These are phyloP conservation scores for Leucophora obtusa DNA, from an alignment of 2,888 invertebrate genomes.

Conservation along the genomic window DNA sequence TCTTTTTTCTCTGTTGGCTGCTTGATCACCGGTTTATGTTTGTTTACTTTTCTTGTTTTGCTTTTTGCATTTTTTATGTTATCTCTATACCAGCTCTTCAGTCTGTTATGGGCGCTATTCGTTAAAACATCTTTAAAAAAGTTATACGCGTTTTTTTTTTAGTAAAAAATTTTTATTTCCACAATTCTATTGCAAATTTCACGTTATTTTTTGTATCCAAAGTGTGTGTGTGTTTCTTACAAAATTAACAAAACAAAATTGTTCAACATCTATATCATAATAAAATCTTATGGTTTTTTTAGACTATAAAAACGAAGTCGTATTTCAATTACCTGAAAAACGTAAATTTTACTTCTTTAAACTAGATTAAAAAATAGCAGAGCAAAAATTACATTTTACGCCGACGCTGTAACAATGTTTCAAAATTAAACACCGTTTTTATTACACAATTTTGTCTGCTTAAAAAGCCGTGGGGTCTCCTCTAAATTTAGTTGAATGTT, in stretches of 20 bases:
- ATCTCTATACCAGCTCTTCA: constrained; percentile 56
- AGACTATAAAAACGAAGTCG: constrained; percentile 37
- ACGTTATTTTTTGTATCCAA: constrained; percentile 34
- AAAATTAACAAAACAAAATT: not conserved
- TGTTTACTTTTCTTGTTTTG: constrained; percentile 36
- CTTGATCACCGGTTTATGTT: constrained; percentile 56
- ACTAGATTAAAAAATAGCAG: not conserved
- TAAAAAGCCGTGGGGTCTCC: constrained; percentile 38
- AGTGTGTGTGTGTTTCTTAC: not conserved
- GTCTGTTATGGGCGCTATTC: constrained; percentile 64
- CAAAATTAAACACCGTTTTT: constrained; percentile 33
- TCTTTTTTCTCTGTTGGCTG: not conserved
- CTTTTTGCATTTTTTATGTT: constrained; percentile 53
- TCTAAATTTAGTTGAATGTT: not conserved
- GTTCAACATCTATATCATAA: not conserved
- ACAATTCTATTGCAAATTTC: constrained; percentile 17
- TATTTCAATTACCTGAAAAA: constrained; percentile 25
- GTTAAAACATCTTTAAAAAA: constrained; percentile 55
- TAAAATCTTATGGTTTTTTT: constrained; percentile 29
- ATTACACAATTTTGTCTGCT: constrained; percentile 9
- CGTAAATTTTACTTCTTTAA: not conserved
- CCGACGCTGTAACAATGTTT: constrained; percentile 44
- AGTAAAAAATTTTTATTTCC: not conserved
- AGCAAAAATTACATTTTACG: constrained; percentile 19
- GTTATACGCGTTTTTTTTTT: constrained; percentile 52